These are phyloP conservation scores for Rhadina sibilatrix DNA, from an alignment of 2,113 vertebrate species.

Conservation along the genomic window DNA sequence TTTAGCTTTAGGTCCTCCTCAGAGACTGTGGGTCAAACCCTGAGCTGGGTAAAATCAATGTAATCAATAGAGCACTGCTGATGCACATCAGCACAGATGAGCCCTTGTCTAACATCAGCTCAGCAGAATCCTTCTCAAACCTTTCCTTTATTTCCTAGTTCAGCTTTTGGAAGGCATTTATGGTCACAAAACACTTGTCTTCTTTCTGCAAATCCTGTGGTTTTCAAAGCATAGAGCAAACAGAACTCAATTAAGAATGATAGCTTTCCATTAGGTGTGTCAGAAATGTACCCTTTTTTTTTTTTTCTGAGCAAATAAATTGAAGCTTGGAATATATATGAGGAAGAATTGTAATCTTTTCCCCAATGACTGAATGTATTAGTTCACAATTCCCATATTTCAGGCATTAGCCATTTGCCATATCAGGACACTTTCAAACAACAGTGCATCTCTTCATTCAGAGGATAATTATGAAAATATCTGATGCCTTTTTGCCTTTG, in stretches of 20 bases:
- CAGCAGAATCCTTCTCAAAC: conserved; percentile 11
- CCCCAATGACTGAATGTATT: background rate
- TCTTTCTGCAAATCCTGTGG: background rate
- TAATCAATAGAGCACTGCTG: conserved; percentile 55
- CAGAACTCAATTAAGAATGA: conserved; percentile 31
- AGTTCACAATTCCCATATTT: background rate
- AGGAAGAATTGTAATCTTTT: background rate
- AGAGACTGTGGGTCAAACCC: conserved; percentile 37
- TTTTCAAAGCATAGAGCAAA: conserved; percentile 15
- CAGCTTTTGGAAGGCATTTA: conserved; percentile 47
- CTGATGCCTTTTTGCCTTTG: conserved; percentile 28
- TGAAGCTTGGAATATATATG: conserved; percentile 6
- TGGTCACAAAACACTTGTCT: conserved; percentile 28
- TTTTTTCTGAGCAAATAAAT: background rate
- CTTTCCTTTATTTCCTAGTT: conserved; percentile 50
- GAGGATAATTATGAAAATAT: conserved; percentile 18
- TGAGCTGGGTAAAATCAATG: conserved; percentile 49
- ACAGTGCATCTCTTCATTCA: background rate
- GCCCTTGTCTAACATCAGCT: conserved; percentile 46
- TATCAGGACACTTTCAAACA: background rate
- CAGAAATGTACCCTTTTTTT: background rate
- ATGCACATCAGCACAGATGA: conserved; percentile 47
- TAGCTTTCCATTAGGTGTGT: background rate
- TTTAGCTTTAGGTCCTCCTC: conserved; percentile 33
- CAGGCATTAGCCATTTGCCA: background rate